Base-by-base conservation (phyloP, 2,113 vertebrate genomes). In the Ictalurus furcatus region DNA sequence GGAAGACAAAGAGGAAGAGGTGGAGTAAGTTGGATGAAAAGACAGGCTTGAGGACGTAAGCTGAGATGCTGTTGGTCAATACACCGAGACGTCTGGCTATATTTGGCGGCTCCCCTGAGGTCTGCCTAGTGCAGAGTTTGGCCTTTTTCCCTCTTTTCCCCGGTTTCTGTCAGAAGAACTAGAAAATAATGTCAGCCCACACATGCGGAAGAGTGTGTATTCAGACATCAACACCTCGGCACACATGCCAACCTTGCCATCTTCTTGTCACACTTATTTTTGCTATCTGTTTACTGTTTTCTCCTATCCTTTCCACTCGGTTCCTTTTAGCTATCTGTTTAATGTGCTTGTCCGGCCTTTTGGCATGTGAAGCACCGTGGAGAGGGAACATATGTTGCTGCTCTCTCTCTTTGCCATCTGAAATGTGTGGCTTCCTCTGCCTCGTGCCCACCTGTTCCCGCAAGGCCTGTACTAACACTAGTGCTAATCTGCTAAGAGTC, bases 331-430 rank as follows among this genome's bases (percentile, higher is more conserved):
- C 88, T 92, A 91, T 89, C 89, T 85, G 90, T 94, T 89, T 92
- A 88, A 90, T 92, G 90, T 89, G 90, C 87, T 52, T 86, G n/a
- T 82, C 76, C 87, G 88, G 92, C 93, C 79, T 91, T 88, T 92
- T 93, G 93, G 90, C 92, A 90, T 74, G 67, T 91, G 86, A 92
- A 92, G 90, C 91, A 89, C 91, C 92, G 90, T 91, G 91, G 88
- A 94, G 92, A 91, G 87, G 90, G 91, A 93, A 90, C 94, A 94
- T 94, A 95, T 94, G 93, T 84, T 92, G 54, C 81, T 91, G 56
- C 14, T 91, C 37, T 89, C 56, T 90, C 89, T 88, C 90, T 85
- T 89, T 92, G 83, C 88, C 84, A 89, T 87, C 88, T 89, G 91
- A 93, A 93, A 92, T 90, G 90, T 89, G 93, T 90, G 89, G 92